Base-by-base conservation (phyloP, 1,140 invertebrate genomes). In the Pogonomyrmex barbatus region DNA sequence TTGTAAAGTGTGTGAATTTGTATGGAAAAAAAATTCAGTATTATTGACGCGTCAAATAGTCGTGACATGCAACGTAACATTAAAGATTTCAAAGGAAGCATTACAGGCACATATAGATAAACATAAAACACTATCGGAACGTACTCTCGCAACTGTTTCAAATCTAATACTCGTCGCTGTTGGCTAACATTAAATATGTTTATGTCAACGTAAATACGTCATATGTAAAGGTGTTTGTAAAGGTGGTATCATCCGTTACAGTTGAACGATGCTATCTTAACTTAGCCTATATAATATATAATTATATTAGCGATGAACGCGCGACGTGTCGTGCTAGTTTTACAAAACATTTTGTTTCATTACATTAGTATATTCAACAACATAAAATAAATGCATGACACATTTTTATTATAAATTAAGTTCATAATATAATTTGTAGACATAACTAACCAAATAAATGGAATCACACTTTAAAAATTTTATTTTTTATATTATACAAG, bases 261-360 rank as follows among this genome's bases (percentile, higher is more conserved):
- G 78, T 42, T 63, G 54, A 86, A 3, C 17, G 54, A 33, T 62
- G 4, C 4, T 71, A 79, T 68, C 50, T 54, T 76, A 58, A 78
- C 30, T 52, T 33, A 33, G 76, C 65, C 45, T 33, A 82, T 8
- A 36, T 36, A 73, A 76, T 63, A 42, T 63, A 71, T n/a, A 36
- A 39, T 36, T 14, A 56, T 85, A 24, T 50, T 50, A 60, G 36
- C 58, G 45, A 42, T 36, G 24, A 24, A 24, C 24, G 24, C 24
- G 24, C 24, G 24, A 24, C 50, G 36, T n/a, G 4, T 4, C 12
- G 17, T 75, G n/a, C n/a, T 2, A 70, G 39, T 75, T 60, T 6
- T 5, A 47, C 36, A 71, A 71, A 17, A 42, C 58, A 24, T n/a
- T 58, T 82, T 71, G 2, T 73, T 60, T 60, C 24, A 39, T n/a